Evolutionary conservation across 1,140 invertebrate species (phyloP).

Genomic region (Drosophila persimilis): DNA sequence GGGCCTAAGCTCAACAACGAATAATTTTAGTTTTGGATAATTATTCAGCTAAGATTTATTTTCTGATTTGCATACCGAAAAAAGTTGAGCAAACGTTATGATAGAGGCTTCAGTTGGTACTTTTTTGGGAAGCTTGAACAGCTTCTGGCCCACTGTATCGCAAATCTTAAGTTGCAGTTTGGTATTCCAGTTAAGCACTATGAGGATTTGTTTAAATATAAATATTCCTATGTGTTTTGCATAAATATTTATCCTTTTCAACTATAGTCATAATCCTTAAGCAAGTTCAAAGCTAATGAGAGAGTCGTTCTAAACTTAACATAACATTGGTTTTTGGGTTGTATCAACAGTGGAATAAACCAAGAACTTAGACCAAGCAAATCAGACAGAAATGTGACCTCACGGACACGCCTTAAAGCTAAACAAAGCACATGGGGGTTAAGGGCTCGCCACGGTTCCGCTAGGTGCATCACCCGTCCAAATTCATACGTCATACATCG

Average conservation of each 20-base stretch:
- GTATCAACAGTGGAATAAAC: conserved; percentile 47
- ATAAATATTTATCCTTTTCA: conserved; percentile 16
- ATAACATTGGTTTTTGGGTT: conserved; percentile 24
- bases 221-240: conserved; percentile 25
- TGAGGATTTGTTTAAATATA: conserved; percentile 38
- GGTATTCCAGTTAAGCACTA: conserved; percentile 30
- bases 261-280: not conserved
- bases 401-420: conserved; percentile 61
- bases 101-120: not conserved
- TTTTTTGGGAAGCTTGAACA: not conserved
- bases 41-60: conserved; percentile 5
- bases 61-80: not conserved
- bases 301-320: conserved; percentile 40
- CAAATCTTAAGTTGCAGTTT: not conserved
- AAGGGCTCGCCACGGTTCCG: conserved; percentile 7
- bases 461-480: conserved; percentile 18
- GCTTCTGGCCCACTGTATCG: not conserved
- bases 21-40: not conserved
- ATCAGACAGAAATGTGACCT: conserved; percentile 46
- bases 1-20: conserved; percentile 2
- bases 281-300: conserved; percentile 28
- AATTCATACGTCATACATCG: conserved; percentile 8
- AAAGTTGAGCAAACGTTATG: conserved; percentile 10
- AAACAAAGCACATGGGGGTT: conserved; percentile 59
- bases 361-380: conserved; percentile 49